Conservation (phyloP, 2,113 vertebrate species). For the Chrysemys picta region DNA sequence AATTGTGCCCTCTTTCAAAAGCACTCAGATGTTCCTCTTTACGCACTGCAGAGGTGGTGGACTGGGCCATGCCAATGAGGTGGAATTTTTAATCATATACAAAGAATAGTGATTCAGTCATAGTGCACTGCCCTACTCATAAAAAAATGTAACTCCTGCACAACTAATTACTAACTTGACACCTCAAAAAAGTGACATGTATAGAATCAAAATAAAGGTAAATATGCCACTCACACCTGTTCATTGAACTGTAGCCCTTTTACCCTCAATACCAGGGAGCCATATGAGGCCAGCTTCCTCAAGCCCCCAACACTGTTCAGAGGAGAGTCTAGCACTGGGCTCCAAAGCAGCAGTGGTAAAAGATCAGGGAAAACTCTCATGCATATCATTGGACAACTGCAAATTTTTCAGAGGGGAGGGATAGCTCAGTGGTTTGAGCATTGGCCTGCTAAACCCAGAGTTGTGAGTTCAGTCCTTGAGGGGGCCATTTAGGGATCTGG, state of each 20-base stretch:
- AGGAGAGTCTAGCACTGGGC: neutral
- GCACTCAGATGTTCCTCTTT: neutral
- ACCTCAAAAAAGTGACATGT: neutral
- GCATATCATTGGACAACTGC: neutral
- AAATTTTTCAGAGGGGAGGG: too few species aligned
- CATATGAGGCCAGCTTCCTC: neutral
- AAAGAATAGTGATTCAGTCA: neutral
- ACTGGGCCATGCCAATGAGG: neutral
- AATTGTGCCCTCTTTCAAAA: neutral
- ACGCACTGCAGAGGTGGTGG: neutral
- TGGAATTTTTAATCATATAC: neutral
- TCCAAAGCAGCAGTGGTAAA: neutral
- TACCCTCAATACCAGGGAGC: neutral
- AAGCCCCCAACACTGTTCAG: neutral
- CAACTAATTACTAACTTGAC: neutral
- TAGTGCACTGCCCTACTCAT: neutral
- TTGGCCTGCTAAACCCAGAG: too few species aligned
- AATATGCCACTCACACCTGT: neutral
- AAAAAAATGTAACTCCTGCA: neutral
- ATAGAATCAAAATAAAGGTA: neutral
- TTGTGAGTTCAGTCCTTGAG: too few species aligned
- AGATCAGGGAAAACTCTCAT: conserved; percentile 9
- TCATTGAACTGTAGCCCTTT: neutral
- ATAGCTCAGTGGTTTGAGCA: too few species aligned
- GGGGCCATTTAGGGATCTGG: too few species aligned